Conservation (phyloP, 1,140 invertebrate species). For the Scaptomyza pallida region DNA sequence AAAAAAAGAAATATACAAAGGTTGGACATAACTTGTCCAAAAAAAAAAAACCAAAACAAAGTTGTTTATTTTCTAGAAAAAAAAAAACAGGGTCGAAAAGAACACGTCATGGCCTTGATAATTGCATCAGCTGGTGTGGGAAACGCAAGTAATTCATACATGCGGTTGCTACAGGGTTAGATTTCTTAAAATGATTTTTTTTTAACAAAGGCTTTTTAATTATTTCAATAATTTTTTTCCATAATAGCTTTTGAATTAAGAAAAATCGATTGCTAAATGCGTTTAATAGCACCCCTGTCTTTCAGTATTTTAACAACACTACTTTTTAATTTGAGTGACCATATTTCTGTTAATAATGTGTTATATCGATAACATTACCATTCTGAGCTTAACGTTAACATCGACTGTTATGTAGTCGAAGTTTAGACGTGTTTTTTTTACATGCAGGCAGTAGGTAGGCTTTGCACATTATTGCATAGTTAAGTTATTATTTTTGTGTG, state of each 20-base stretch:
- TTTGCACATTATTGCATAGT: constrained; percentile 32
- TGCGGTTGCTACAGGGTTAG: too few species aligned
- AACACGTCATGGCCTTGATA: neutral
- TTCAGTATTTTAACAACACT: constrained; percentile 4
- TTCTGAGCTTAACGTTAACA: constrained; percentile 31
- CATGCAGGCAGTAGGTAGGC: constrained; percentile 24
- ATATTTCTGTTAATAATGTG: neutral
- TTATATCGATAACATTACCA: constrained; percentile 36
- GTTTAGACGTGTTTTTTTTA: constrained; percentile 40
- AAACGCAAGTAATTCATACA: neutral
- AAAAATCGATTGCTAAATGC: neutral
- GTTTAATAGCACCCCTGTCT: neutral
- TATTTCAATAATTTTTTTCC: neutral
- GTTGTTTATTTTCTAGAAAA: constrained; percentile 1
- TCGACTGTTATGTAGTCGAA: constrained; percentile 34
- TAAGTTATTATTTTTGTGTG: constrained; percentile 43
- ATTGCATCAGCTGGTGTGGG: neutral
- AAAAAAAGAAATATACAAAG: constrained; percentile 44
- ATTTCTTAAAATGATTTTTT: too few species aligned
- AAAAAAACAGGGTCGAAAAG: neutral
- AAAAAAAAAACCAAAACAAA: constrained; percentile 5
- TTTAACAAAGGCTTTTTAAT: too few species aligned
- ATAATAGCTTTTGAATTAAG: neutral
- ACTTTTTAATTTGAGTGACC: constrained; percentile 6
- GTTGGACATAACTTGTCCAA: constrained; percentile 27